These are phyloP conservation scores for Eurystomus gularis DNA, from an alignment of 2,113 vertebrate genomes.

Conservation along the genomic window DNA sequence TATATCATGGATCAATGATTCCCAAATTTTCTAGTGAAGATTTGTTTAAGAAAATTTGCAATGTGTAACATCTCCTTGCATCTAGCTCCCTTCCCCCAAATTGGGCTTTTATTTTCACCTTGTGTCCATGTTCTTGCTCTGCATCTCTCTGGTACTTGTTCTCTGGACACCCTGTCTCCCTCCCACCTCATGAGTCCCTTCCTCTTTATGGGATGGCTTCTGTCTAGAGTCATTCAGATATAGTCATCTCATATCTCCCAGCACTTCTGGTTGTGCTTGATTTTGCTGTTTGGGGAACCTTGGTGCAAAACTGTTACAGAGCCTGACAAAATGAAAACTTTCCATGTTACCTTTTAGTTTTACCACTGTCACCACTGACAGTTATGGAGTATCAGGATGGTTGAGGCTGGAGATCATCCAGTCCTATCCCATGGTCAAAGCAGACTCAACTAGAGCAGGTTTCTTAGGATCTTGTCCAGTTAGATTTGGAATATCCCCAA, in stretches of 20 bases:
- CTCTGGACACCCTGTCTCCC: rapidly evolving
- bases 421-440: not conserved
- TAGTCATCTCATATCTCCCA: not conserved
- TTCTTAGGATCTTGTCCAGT: not conserved
- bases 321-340: not conserved
- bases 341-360: not conserved
- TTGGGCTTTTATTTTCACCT: not conserved
- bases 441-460: not conserved
- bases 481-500: not conserved
- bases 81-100: not conserved
- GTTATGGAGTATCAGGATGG: not conserved
- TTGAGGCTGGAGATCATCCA: not conserved
- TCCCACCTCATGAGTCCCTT: not conserved
- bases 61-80: not conserved
- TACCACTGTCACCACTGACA: not conserved
- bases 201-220: not conserved
- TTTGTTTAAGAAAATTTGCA: not conserved
- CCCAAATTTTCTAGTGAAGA: not conserved
- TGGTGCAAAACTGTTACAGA: not conserved
- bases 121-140: not conserved
- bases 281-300: not conserved
- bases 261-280: not conserved
- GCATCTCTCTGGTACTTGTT: not conserved
- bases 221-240: not conserved
- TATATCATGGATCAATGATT: not conserved